These are phyloP conservation scores for Melanostigma gelatinosum DNA, from an alignment of 2,113 vertebrate genomes.

Conservation along the genomic window DNA sequence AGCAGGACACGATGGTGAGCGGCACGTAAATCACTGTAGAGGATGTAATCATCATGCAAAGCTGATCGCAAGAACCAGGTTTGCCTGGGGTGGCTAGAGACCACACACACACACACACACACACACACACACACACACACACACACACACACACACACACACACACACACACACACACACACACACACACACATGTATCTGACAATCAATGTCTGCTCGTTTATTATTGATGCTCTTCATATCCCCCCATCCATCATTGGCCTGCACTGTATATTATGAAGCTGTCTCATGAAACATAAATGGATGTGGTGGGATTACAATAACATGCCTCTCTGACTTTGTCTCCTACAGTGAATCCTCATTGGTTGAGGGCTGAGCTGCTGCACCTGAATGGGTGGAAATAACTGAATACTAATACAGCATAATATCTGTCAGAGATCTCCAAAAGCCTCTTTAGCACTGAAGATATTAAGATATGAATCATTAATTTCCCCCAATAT, in stretches of 20 bases:
- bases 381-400: conserved; percentile 19
- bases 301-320: conserved; percentile 63
- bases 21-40: conserved; percentile 34
- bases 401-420: conserved; percentile 53
- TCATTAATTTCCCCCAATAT: conserved; percentile 58
- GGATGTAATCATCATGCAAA: conserved; percentile 9
- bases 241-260: conserved; percentile 48
- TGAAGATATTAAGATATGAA: conserved; percentile 62
- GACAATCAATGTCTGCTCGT: conserved; percentile 27
- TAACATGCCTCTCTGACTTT: conserved; percentile 62
- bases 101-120: too few relatives aligned
- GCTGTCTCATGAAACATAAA: conserved; percentile 76
- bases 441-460: conserved; percentile 46
- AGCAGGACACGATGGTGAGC: conserved; percentile 13
- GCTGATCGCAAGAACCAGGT: neutral
- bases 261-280: conserved; percentile 62
- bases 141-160: too few relatives aligned
- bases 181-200: neutral
- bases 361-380: conserved; percentile 20
- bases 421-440: conserved; percentile 45
- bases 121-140: too few relatives aligned
- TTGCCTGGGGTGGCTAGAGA: neutral
- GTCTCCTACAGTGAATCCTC: conserved; percentile 37
- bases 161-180: neutral
- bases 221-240: conserved; percentile 70